Percentiles rank a stretch among this genome's conserved stretches.
Conservation (phyloP, 2,113 vertebrate genomes). For the Leucosticte australis region DNA sequence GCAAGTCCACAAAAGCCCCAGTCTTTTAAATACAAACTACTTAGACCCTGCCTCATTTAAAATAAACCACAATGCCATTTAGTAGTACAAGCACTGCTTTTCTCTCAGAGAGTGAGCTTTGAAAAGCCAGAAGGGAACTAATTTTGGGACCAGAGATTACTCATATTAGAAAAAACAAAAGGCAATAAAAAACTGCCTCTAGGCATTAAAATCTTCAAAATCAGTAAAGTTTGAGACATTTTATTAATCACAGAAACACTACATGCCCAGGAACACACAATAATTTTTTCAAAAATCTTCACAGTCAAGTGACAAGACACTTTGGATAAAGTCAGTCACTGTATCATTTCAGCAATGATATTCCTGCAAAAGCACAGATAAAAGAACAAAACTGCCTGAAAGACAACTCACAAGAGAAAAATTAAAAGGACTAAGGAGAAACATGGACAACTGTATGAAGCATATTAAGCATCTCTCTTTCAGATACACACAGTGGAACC, state of each 20-base stretch:
- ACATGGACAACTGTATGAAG: not conserved
- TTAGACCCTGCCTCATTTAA: not conserved
- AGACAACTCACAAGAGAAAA: not conserved
- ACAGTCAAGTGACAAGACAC: not conserved
- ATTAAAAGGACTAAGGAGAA: not conserved
- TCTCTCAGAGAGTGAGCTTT: not conserved
- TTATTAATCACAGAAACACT: not conserved
- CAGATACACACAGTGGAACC: not conserved
- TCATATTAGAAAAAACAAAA: not conserved
- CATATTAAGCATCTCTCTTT: not conserved
- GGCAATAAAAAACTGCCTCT: not conserved
- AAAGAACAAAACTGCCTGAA: not conserved
- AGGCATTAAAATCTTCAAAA: not conserved
- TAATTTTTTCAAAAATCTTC: not conserved
- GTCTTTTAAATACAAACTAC: not conserved
- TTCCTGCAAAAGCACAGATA: not conserved
- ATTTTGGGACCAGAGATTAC: not conserved
- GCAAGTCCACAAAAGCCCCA: not conserved
- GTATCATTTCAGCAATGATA: not conserved
- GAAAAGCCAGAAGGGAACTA: not conserved
- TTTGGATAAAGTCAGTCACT: not conserved
- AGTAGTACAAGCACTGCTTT: not conserved
- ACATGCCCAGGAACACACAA: not conserved
- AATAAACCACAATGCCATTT: not conserved
- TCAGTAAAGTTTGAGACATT: not conserved